Evolutionary conservation across 2,888 invertebrate species (phyloP), one percentile per base, ranked within the genome.

Genomic region (Reticulitermes lucifugus): DNA sequence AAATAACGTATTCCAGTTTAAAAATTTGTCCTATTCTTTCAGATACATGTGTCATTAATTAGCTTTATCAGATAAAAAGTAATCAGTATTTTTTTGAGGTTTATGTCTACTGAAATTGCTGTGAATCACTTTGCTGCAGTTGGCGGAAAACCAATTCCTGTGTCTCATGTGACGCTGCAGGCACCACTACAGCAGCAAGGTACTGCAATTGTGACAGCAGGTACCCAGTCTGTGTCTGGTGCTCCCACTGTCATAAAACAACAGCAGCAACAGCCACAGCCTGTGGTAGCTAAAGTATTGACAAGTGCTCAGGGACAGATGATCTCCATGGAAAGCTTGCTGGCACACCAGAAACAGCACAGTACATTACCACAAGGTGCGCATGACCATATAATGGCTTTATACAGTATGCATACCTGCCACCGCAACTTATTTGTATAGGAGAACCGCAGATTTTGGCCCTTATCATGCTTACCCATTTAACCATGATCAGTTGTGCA

Each of bases 221-320:
- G 65, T 65, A 25, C 65, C 6, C 79, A 89, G 90, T n/a, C 65
- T 25, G 18, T 89, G 90, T 14, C 87, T 91, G 83, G 89, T 88
- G 75, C 81, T 81, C 71, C 79, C 87, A 86, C 89, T 88, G 83
- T 87, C 79, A 88, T 87, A 12, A 88, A 89, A 75, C 89, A 89
- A 55, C 89, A 89, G 81, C 89, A 85, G 59, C 89, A 85, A 59
- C 65, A 60, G 21, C 14, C 60, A n/a, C 46, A 55, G 55, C 94
- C 94, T 6, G 93, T 95, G 51, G 93, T 96, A 70, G 95, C 96
- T 0, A 95, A 96, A 90, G 93, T 96, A 29, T 91, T 96, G 43
- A 95, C 96, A 10, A 95, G 94, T 89, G 93, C 95, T 6, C 92
- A 92, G 12, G 93, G 93, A 3, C 93, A 93, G 88, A 91, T 93